Conservation (phyloP, 2,888 invertebrate genomes). For the Syrphus vitripennis region DNA sequence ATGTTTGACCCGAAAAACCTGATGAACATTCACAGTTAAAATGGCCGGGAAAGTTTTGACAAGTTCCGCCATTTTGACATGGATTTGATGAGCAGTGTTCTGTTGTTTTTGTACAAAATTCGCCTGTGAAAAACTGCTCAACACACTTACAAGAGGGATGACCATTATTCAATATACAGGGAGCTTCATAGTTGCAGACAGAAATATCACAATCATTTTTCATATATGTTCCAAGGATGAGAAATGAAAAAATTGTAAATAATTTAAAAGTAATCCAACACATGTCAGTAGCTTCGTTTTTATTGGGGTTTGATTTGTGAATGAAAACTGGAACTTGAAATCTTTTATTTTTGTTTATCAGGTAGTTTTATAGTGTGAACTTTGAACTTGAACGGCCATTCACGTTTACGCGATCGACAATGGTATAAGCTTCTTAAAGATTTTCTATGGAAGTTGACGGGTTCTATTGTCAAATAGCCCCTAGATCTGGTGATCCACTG, state of each 20-base stretch:
- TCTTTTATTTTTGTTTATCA: background rate
- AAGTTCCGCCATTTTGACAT: slow-evolving; percentile 72
- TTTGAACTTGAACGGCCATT: no score
- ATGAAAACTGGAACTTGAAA: background rate
- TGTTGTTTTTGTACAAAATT: slow-evolving; percentile 49
- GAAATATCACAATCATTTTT: slow-evolving; percentile 52
- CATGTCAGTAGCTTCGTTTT: background rate
- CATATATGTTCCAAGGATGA: background rate
- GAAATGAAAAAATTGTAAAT: background rate
- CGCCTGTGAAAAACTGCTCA: slow-evolving; percentile 64
- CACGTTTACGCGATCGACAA: no score
- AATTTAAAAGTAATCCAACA: background rate
- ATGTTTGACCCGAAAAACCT: slow-evolving; percentile 62
- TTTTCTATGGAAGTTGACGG: no score
- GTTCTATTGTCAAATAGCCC: no score
- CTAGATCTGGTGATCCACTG: no score
- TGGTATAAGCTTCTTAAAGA: no score
- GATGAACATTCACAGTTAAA: slow-evolving; percentile 65
- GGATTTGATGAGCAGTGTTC: slow-evolving; percentile 70
- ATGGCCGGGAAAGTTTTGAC: slow-evolving; percentile 67
- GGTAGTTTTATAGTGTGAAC: no score
- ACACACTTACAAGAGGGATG: slow-evolving; percentile 69
- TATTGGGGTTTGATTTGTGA: background rate
- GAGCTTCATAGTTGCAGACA: slow-evolving; percentile 72
- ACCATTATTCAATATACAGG: slow-evolving; percentile 44